These are phyloP conservation scores for Synanthedon myopaeformis DNA, from an alignment of 2,888 invertebrate genomes.

Conservation along the genomic window DNA sequence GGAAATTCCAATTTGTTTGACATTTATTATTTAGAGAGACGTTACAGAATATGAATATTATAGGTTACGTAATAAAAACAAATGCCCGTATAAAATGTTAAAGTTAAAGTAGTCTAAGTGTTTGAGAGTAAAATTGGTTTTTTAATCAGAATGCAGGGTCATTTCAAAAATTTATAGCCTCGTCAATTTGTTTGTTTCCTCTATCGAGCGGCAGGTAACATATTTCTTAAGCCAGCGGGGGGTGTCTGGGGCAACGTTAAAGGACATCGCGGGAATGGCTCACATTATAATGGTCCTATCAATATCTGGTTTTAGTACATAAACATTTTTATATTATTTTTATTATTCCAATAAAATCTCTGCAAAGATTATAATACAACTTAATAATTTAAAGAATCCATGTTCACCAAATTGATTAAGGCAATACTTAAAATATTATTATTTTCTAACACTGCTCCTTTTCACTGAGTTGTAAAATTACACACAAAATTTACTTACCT, in stretches of 20 bases:
- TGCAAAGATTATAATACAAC: no score
- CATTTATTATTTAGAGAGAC: conserved; percentile 6
- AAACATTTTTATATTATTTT: no score
- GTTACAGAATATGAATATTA: conserved; percentile 5
- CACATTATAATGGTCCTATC: conserved; percentile 11
- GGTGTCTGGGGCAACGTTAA: conserved; percentile 41
- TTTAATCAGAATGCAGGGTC: conserved; percentile 51
- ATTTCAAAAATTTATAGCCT: conserved; percentile 53
- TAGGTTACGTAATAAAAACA: conserved; percentile 7
- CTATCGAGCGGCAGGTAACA: conserved; percentile 50
- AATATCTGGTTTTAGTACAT: no score
- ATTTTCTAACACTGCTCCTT: no score
- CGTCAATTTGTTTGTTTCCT: conserved; percentile 57
- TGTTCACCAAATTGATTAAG: no score
- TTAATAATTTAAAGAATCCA: no score
- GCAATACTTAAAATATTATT: no score
- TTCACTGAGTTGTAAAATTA: no score
- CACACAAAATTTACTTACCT: no score
- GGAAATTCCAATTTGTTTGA: conserved; percentile 1
- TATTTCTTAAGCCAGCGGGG: conserved; percentile 51
- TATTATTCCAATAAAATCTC: no score
- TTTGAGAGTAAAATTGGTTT: conserved; percentile 43
- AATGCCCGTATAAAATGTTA: background rate
- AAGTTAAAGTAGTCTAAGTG: background rate
- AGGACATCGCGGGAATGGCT: conserved; percentile 27